A percentile compares a stretch with the other conserved stretches of the same genome.
phyloP scores from a whole-genome alignment of 2,888 invertebrate genomes.

The Buathra laborator region DNA sequence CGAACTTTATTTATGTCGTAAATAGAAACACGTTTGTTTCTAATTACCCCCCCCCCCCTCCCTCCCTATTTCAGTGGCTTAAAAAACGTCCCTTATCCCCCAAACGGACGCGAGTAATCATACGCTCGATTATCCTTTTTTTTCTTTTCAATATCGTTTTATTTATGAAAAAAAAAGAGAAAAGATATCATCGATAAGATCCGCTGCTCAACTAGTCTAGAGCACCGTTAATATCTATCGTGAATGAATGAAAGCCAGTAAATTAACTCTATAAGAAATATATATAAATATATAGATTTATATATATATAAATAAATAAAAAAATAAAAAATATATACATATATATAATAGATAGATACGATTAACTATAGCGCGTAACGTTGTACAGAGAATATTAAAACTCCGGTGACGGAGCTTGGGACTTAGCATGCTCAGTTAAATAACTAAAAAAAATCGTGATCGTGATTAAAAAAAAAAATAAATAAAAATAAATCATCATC shows the following conservation, averaged over 20 bases:
- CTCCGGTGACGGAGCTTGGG: conserved; percentile 85
- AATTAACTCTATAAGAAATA: conserved; percentile 72
- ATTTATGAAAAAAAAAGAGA: conserved; percentile 44
- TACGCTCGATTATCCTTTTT: conserved; percentile 51
- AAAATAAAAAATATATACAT: conserved; percentile 65
- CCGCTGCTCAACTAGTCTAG: conserved; percentile 86
- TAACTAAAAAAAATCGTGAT: conserved; percentile 82
- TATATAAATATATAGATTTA: conserved; percentile 53
- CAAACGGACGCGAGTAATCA: conserved; percentile 28
- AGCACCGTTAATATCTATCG: conserved; percentile 80
- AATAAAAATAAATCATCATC: conserved; percentile 51
- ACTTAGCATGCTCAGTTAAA: conserved; percentile 85
- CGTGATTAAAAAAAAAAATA: conserved; percentile 73
- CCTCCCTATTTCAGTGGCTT: conserved; percentile 6
- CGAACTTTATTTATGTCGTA: conserved; percentile 53
- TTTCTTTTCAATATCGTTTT: conserved; percentile 44
- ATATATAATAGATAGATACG: conserved; percentile 71
- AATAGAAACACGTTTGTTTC: conserved; percentile 2
- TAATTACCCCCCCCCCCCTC: too few species aligned
- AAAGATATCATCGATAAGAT: conserved; percentile 77
- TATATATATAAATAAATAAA: conserved; percentile 63
- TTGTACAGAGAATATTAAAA: conserved; percentile 73
- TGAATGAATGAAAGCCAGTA: conserved; percentile 83
- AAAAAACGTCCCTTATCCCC: conserved; percentile 17
- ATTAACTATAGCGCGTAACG: conserved; percentile 61